Evolutionary conservation across 2,113 vertebrate species (phyloP), one percentile per base, ranked within the genome.

Genomic region (Rhinichthys klamathensis): DNA sequence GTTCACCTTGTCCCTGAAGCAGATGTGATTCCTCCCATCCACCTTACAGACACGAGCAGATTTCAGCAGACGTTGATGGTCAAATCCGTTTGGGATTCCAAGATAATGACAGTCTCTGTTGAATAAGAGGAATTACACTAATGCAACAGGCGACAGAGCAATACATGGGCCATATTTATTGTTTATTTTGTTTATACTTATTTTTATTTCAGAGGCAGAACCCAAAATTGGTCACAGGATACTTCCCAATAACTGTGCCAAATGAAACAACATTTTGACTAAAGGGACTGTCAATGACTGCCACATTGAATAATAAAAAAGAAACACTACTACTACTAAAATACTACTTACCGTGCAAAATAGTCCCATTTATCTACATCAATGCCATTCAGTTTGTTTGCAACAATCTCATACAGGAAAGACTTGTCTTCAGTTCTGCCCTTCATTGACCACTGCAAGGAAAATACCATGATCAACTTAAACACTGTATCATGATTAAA

Each of bases 321-420:
- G n/a, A n/a, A n/a, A n/a, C n/a, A n/a, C n/a, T n/a, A n/a, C n/a
- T n/a, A n/a, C n/a, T n/a, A n/a, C 21, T 11, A 41, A n/a, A 72
- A 12, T 41, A 21, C 30, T 38, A 38, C 65, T 35, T 10, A 69
- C 65, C 65, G 65, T 4, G 3, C 30, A 16, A 69, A 21, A 21
- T 69, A 69, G 65, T 69, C 65, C 65, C 65, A 69, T 69, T 69
- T 69, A 0, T 69, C 65, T 30, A 69, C 65, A 35, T 69, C 65
- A 35, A 69, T 69, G 65, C 65, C 65, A 1, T 69, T 69, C 23
- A 41, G 4, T 44, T 73, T 73, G 15, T 73, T 73, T 46, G 35
- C 38, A 11, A 73, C 70, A 41, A 73, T 73, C 38, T 73, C 70
- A 44, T 41, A 73, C 21, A 73, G 70, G 23, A 73, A 73, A 13